Percentiles rank a stretch among this genome's conserved stretches.
phyloP scores from a whole-genome alignment of 1,140 invertebrate genomes.

The Dinothrombium tinctorium region DNA sequence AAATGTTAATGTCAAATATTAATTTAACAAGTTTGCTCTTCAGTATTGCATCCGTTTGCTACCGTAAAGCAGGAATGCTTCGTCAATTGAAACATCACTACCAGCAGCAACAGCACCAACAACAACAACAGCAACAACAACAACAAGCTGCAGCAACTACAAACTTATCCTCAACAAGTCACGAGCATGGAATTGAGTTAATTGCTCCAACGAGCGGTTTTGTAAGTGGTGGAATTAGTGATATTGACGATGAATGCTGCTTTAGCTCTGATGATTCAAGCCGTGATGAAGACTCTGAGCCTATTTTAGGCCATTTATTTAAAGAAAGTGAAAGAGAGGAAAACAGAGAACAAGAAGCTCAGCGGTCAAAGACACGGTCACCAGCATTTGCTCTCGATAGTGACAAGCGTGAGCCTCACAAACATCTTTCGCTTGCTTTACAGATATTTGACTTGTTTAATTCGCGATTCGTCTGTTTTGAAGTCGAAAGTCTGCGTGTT shows the following conservation, averaged over 20 bases:
- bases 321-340: constrained; percentile 46
- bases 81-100: constrained; percentile 3
- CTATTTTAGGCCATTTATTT: constrained; percentile 71
- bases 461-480: constrained; percentile 37
- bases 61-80: constrained; percentile 40
- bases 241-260: constrained; percentile 1
- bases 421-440: constrained; percentile 33
- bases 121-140: constrained; percentile 2
- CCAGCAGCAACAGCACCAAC: too few relatives aligned
- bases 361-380: constrained; percentile 15
- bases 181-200: neutral
- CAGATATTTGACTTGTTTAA: constrained; percentile 51
- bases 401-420: constrained; percentile 68
- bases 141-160: constrained; percentile 1
- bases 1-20: constrained; percentile 35
- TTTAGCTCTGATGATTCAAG: constrained; percentile 5
- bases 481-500: constrained; percentile 28
- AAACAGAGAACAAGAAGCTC: constrained; percentile 15
- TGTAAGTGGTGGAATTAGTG: neutral
- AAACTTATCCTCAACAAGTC: neutral
- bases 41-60: constrained; percentile 59
- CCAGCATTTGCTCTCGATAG: constrained; percentile 36
- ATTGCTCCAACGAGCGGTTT: too few relatives aligned
- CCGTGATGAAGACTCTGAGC: constrained; percentile 55
- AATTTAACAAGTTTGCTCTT: constrained; percentile 55